Percentiles rank a stretch among this genome's conserved stretches.
Evolutionary conservation across 2,888 invertebrate genomes (phyloP).

Genomic region (Papilio protenor): DNA sequence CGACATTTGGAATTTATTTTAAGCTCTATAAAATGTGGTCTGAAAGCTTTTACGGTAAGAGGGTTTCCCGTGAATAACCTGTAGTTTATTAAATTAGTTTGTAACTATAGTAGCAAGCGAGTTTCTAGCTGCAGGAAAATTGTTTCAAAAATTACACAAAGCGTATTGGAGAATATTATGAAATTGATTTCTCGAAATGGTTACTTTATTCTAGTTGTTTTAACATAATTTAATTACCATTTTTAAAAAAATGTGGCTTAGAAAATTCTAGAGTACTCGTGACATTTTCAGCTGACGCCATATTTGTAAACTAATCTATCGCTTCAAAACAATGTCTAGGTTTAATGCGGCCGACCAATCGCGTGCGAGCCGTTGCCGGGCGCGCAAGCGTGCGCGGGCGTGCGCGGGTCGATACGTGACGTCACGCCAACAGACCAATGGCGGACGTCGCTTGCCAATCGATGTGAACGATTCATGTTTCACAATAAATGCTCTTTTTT

Average conservation of each 20-base stretch:
- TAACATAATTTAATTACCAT: neutral
- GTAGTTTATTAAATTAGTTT: slow-evolving; percentile 29
- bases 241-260: neutral
- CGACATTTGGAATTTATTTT: slow-evolving; percentile 1
- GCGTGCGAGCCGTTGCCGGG: slow-evolving; percentile 18
- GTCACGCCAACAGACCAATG: slow-evolving; percentile 37
- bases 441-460: slow-evolving; percentile 28
- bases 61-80: slow-evolving; percentile 25
- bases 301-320: slow-evolving; percentile 34
- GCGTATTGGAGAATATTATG: neutral
- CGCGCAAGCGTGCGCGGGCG: slow-evolving; percentile 37
- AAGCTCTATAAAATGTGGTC: neutral
- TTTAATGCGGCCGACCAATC: slow-evolving; percentile 30
- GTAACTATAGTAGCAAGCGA: slow-evolving; percentile 7
- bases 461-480: slow-evolving; percentile 40
- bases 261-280: slow-evolving; percentile 16
- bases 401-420: slow-evolving; percentile 41
- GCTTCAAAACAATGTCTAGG: slow-evolving; percentile 38
- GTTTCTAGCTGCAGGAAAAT: neutral
- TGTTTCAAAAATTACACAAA: neutral
- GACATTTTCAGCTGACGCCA: slow-evolving; percentile 41
- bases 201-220: neutral
- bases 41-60: slow-evolving; percentile 16
- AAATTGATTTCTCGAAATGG: neutral
- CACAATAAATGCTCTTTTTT: slow-evolving; percentile 37